These are phyloP conservation scores for Luperina testacea DNA, from an alignment of 2,888 invertebrate species.

Conservation along the genomic window DNA sequence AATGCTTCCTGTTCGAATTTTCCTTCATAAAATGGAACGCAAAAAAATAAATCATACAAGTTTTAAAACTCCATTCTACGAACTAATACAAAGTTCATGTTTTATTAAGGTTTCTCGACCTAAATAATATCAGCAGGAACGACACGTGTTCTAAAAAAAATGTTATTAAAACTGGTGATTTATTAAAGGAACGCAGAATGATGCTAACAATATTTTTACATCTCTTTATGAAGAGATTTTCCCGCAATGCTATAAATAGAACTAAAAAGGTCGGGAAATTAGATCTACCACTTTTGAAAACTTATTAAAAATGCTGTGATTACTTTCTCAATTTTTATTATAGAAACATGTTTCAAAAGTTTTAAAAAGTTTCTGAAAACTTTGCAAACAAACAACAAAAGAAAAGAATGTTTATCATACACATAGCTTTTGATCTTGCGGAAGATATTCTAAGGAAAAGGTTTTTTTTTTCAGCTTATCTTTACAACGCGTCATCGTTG, in stretches of 20 bases:
- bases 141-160: conserved; percentile 29
- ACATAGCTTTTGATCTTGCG: background rate
- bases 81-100: background rate
- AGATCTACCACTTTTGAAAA: background rate
- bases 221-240: conserved; percentile 32
- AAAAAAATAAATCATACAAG: background rate
- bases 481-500: conserved; percentile 43
- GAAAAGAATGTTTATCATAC: background rate
- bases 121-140: conserved; percentile 2
- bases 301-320: conserved; percentile 1
- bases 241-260: conserved; percentile 30
- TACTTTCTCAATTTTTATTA: background rate
- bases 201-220: conserved; percentile 44
- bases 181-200: conserved; percentile 22
- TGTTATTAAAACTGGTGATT: conserved; percentile 33
- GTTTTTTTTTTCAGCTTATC: background rate
- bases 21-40: background rate
- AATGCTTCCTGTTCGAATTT: background rate
- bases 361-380: conserved; percentile 20
- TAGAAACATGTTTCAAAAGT: background rate
- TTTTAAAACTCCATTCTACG: conserved; percentile 6
- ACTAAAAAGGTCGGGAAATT: conserved; percentile 33
- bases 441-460: background rate
- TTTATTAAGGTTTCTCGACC: background rate
- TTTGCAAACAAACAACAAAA: background rate